Conservation (phyloP, 2,888 invertebrate species). For the Hypsopygia costalis region DNA sequence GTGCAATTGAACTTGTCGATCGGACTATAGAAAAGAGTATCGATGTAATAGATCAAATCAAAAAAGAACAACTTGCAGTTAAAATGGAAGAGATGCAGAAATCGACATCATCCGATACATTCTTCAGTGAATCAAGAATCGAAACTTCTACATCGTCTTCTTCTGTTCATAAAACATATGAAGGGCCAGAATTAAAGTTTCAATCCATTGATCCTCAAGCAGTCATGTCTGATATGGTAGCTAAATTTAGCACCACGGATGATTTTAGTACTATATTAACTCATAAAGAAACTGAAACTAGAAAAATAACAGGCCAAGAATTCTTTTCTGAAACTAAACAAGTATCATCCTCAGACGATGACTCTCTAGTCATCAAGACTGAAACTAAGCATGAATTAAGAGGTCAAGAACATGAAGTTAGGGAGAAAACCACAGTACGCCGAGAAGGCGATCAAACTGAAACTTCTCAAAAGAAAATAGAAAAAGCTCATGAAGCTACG, state of each 20-base stretch:
- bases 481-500: conserved; percentile 74
- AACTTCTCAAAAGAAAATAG: conserved; percentile 72
- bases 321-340: conserved; percentile 70
- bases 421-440: conserved; percentile 68
- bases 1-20: conserved; percentile 78
- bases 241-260: conserved; percentile 54
- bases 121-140: conserved; percentile 60
- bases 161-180: conserved; percentile 61
- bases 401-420: conserved; percentile 72
- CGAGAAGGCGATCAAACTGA: conserved; percentile 72
- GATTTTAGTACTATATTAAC: conserved; percentile 67
- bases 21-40: conserved; percentile 69
- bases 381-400: conserved; percentile 68
- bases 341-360: conserved; percentile 72
- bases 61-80: conserved; percentile 63
- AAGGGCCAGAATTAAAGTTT: conserved; percentile 57
- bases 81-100: conserved; percentile 68
- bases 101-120: conserved; percentile 57
- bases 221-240: conserved; percentile 66
- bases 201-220: conserved; percentile 61
- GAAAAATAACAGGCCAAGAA: conserved; percentile 74
- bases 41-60: conserved; percentile 63
- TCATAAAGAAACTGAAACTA: conserved; percentile 74
- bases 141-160: conserved; percentile 70
- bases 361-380: conserved; percentile 69